Evolutionary conservation across 2,888 invertebrate species (phyloP), one percentile per base, ranked within the genome.

Genomic region (Eupithecia insigniata): DNA sequence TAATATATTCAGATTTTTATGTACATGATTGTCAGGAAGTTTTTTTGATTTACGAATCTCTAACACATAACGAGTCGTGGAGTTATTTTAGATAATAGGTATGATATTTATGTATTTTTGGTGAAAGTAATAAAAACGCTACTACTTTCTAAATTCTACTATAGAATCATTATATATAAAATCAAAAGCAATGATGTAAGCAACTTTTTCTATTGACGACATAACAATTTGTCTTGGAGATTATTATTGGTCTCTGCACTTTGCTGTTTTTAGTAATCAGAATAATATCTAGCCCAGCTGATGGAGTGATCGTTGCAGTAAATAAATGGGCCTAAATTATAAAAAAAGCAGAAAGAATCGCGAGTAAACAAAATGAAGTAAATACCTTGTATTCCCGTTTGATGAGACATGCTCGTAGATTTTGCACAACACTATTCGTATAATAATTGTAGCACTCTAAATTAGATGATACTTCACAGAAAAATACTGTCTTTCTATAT

Each of bases 371-470:
- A 55, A 26, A 55, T 55, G 12, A 2, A 12, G 22, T 26, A 14
- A 0, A 5, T 94, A 97, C 98, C 97, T 96, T 96, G 97, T 80
- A 98, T 98, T 88, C 98, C 98, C 22, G 98, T 98, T 95, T 98
- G 98, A 89, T 98, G 98, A 86, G 98, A 98, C 98, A 98, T 98
- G 88, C 83, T 94, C 66, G 65, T 67, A 55, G 55, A 55, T 55
- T 55, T 26, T 58, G 16, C 18, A 61, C 16, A 34, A 36, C 26
- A 64, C 64, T 62, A 34, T 34, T n/a, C 14, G 4, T 26, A n/a
- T 12, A 64, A 14, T 64, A 34, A 34, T 6, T 26, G 22, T 26
- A 4, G 55, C 55, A 22, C 55, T 55, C 0, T 26, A 26, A 5
- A 12, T 0, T 26, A 4, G 4, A 55, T 26, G 26, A 14, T 51